phyloP scores from a whole-genome alignment of 64 coral and sea anemone species.

The Astreopora myriophthalma region DNA sequence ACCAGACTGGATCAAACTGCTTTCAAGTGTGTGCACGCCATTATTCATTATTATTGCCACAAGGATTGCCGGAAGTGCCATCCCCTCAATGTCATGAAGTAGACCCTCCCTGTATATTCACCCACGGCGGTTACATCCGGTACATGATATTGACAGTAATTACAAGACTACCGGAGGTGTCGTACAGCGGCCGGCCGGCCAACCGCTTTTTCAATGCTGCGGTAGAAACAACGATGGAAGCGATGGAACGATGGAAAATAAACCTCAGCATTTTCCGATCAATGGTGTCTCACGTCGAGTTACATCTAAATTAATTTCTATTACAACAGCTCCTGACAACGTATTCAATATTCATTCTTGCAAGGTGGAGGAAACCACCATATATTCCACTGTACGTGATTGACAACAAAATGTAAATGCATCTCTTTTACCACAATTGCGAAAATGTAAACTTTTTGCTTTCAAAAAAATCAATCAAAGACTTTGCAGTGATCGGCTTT shows the following conservation, averaged over 20 bases:
- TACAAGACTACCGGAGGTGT: not conserved
- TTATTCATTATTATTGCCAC: not conserved
- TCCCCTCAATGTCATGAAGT: not conserved
- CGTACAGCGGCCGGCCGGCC: not conserved
- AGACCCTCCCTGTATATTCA: not conserved
- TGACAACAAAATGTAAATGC: too few species aligned
- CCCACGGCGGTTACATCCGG: not conserved
- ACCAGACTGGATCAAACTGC: not conserved
- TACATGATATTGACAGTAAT: not conserved
- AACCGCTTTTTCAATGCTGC: not conserved
- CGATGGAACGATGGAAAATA: not conserved
- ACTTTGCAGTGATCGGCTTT: too few species aligned
- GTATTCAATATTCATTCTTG: too few species aligned
- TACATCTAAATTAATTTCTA: too few species aligned
- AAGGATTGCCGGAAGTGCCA: not conserved
- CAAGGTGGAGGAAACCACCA: too few species aligned
- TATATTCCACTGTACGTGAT: too few species aligned
- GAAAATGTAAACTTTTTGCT: too few species aligned
- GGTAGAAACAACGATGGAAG: not conserved
- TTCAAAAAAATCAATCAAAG: too few species aligned
- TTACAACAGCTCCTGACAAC: too few species aligned
- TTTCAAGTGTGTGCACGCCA: not conserved
- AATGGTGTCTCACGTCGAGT: not conserved
- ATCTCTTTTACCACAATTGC: too few species aligned
- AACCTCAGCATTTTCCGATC: not conserved